A percentile compares a stretch with the other conserved stretches of the same genome.
These are phyloP conservation scores for Neoitamus cyanurus DNA, from an alignment of 2,888 invertebrate species.

Conservation along the genomic window DNA sequence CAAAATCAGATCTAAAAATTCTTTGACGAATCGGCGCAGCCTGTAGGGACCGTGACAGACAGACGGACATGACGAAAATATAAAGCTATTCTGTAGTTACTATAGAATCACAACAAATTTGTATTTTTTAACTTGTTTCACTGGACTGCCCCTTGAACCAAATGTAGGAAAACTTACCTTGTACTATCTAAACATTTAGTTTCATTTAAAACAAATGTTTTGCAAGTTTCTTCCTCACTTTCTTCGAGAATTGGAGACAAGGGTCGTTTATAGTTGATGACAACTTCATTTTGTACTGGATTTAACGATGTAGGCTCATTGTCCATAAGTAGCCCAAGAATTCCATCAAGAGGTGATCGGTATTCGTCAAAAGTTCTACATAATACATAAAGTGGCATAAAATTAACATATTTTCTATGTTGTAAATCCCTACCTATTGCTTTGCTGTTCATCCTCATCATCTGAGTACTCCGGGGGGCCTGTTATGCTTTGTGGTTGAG, in stretches of 20 bases:
- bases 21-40: too few relatives aligned
- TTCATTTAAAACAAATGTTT: constrained; percentile 56
- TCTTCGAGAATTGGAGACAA: constrained; percentile 56
- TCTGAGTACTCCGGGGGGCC: constrained; percentile 53
- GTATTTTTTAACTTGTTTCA: too few relatives aligned
- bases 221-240: constrained; percentile 56
- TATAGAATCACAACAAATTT: too few relatives aligned
- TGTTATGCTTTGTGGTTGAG: constrained; percentile 52
- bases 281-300: constrained; percentile 53
- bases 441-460: constrained; percentile 53
- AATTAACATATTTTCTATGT: not conserved
- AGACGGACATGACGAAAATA: too few relatives aligned
- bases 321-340: constrained; percentile 49
- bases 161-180: constrained; percentile 50
- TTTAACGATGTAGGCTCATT: constrained; percentile 37
- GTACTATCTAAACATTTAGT: constrained; percentile 56
- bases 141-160: not conserved
- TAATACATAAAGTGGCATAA: not conserved
- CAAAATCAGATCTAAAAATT: too few relatives aligned
- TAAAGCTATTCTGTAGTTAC: too few relatives aligned
- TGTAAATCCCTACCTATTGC: constrained; percentile 43
- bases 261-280: constrained; percentile 56
- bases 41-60: too few relatives aligned
- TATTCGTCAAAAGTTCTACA: constrained; percentile 53
- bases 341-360: constrained; percentile 52